Conservation (phyloP, 2,797 vertebrate genomes). For the Crocodylus rhombifer region DNA sequence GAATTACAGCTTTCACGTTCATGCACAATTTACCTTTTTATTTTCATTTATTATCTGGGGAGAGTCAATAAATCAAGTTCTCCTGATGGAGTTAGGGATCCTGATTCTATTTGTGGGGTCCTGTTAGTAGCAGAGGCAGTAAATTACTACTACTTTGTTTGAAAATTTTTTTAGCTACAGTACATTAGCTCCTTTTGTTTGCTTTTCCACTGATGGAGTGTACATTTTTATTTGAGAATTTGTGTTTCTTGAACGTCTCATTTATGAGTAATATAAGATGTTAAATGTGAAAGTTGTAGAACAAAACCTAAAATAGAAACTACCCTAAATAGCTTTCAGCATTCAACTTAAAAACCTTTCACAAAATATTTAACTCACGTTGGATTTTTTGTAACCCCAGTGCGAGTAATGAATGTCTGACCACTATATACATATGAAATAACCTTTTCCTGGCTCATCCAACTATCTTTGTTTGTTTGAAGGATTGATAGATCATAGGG, state of each 20-base stretch:
- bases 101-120: slow-evolving; percentile 80
- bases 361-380: slow-evolving; percentile 13
- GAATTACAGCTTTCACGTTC: slow-evolving; percentile 81
- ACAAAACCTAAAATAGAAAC: slow-evolving; percentile 41
- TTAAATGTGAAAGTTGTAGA: slow-evolving; percentile 71
- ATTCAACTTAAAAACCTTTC: background rate
- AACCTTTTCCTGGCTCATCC: slow-evolving; percentile 72
- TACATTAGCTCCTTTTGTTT: slow-evolving; percentile 86
- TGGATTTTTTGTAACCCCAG: background rate
- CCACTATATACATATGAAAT: slow-evolving; percentile 56
- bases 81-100: slow-evolving; percentile 67
- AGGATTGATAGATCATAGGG: slow-evolving; percentile 80
- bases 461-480: slow-evolving; percentile 81
- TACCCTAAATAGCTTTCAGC: background rate
- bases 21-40: slow-evolving; percentile 81
- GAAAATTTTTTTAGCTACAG: slow-evolving; percentile 85
- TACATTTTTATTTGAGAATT: slow-evolving; percentile 79
- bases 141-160: slow-evolving; percentile 84
- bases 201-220: slow-evolving; percentile 79
- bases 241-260: slow-evolving; percentile 79
- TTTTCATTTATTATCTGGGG: slow-evolving; percentile 80
- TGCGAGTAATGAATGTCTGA: slow-evolving; percentile 31
- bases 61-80: slow-evolving; percentile 78
- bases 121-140: slow-evolving; percentile 74
- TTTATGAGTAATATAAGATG: slow-evolving; percentile 81